Evolutionary conservation across 2,888 invertebrate genomes (phyloP).

Genomic region (Tiliacea citrago): DNA sequence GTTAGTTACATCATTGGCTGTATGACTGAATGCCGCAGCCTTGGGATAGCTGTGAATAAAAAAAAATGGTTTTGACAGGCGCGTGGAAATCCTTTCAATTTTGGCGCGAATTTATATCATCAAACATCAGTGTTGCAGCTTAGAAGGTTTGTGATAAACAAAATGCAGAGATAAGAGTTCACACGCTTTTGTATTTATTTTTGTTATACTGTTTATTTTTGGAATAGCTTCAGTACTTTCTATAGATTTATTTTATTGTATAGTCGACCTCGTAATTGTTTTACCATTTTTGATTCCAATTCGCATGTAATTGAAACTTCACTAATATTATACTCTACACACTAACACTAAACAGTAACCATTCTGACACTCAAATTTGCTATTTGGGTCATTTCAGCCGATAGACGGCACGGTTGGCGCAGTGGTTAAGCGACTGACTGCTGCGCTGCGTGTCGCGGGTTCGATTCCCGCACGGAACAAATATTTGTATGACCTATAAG

Average conservation of each 20-base stretch:
- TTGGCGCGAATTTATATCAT: constrained; percentile 42
- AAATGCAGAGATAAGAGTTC: background rate
- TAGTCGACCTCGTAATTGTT: too few species aligned
- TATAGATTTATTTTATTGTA: background rate
- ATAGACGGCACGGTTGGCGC: too few species aligned
- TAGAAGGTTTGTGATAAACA: background rate
- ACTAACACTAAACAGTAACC: too few species aligned
- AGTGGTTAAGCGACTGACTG: too few species aligned
- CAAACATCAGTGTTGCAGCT: background rate
- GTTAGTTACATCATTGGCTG: constrained; percentile 59
- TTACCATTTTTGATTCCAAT: too few species aligned
- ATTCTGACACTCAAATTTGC: too few species aligned
- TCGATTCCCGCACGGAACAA: too few species aligned
- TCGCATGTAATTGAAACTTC: too few species aligned
- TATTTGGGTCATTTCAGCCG: too few species aligned
- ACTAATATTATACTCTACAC: too few species aligned
- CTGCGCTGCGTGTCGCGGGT: too few species aligned
- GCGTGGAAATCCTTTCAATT: constrained; percentile 5
- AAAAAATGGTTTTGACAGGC: constrained; percentile 25
- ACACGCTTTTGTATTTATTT: background rate
- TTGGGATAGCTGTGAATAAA: constrained; percentile 52
- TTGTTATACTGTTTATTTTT: constrained; percentile 2
- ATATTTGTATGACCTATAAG: too few species aligned
- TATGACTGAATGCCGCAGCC: constrained; percentile 60
- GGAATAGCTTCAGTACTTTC: background rate